Conservation (phyloP, 2,113 vertebrate species). For the Arothron firmamentum region DNA sequence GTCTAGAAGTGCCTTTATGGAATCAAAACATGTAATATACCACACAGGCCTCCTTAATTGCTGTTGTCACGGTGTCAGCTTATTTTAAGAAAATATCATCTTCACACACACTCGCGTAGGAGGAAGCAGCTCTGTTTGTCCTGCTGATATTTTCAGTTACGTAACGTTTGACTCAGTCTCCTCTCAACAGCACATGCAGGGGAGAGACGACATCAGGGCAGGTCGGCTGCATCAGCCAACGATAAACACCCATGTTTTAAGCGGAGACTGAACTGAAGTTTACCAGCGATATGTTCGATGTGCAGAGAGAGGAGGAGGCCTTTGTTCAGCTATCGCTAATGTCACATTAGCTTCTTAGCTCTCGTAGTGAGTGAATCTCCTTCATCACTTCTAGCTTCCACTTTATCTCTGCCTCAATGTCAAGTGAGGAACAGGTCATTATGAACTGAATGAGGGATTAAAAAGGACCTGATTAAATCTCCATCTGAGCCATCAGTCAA, state of each 20-base stretch:
- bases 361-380: conserved; percentile 8
- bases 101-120: conserved; percentile 11
- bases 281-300: no score
- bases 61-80: not conserved
- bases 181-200: conserved; percentile 22
- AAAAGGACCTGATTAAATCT: conserved; percentile 62
- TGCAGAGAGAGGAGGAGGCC: no score
- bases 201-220: conserved; percentile 14
- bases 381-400: conserved; percentile 17
- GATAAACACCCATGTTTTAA: not conserved
- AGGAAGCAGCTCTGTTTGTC: conserved; percentile 26
- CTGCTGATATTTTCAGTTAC: conserved; percentile 24
- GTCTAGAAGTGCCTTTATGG: not conserved
- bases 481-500: conserved; percentile 61
- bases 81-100: not conserved
- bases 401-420: conserved; percentile 56
- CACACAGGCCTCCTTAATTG: not conserved
- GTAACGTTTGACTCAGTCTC: conserved; percentile 32
- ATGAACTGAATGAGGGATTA: conserved; percentile 54
- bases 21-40: not conserved
- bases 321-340: no score
- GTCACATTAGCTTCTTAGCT: not conserved
- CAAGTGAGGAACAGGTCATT: conserved; percentile 55
- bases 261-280: not conserved
- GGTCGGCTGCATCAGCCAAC: not conserved